A percentile compares a stretch with the other conserved stretches of the same genome.
Conservation (phyloP, 2,797 vertebrate species). For the Smutsia temminckii region DNA sequence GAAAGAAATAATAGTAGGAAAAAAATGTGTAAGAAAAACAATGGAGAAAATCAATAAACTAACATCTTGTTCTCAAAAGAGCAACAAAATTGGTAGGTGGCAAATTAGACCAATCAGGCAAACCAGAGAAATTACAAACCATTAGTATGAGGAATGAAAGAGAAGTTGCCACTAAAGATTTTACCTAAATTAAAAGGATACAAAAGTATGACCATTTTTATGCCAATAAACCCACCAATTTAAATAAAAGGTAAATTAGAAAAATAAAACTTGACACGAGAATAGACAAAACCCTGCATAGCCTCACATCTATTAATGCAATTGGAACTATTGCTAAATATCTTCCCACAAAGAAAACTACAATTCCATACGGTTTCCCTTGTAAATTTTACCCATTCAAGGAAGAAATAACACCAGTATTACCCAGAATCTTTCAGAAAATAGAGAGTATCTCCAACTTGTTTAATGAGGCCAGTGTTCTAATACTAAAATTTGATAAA, state of each 20-base stretch:
- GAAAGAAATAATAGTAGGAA: not conserved
- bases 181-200: not conserved
- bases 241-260: not conserved
- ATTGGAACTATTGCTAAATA: not conserved
- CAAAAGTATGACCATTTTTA: not conserved
- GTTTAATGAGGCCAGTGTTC: not conserved
- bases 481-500: not conserved
- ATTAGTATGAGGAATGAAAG: not conserved
- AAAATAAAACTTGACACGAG: not conserved
- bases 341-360: not conserved
- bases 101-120: not conserved
- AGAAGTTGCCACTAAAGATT: not conserved
- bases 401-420: not conserved
- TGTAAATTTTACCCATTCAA: not conserved
- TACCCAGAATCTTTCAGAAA: not conserved
- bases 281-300: not conserved
- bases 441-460: not conserved
- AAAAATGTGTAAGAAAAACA: not conserved
- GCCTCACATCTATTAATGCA: not conserved
- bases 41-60: not conserved
- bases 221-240: not conserved
- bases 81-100: not conserved
- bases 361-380: not conserved
- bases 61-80: not conserved
- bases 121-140: not conserved